Base-by-base conservation (phyloP, 1,140 invertebrate species). In the Drosophila hydei region DNA sequence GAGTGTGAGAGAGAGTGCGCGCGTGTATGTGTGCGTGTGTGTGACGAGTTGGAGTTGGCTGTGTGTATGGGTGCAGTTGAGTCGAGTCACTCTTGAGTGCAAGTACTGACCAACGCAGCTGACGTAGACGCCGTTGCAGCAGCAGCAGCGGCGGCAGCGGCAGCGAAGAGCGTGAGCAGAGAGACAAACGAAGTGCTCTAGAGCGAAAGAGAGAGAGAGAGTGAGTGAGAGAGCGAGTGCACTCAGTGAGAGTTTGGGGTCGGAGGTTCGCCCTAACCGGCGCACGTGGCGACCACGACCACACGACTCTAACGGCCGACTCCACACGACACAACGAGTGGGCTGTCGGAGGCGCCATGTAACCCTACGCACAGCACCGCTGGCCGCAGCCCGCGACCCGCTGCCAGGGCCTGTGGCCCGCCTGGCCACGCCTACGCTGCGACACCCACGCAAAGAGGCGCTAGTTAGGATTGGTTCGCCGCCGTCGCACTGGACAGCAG, bases 401-500 rank as follows among this genome's bases (percentile, higher is more conserved):
- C 23, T 18, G 9, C 51, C 38, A 40, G n/a, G 14, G 38, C 16
- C 38, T 42, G 12, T 42, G 19, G 7, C 40, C 60, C 78, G 74
- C 75, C 72, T 89, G 84, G 79, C 83, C 83, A 88, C 83, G 83
- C 83, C 83, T 88, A 88, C 79, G 72, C 72, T 73, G 81, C 75
- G 70, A 78, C 76, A 74, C 77, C 75, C 77, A 77, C 77, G 77
- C 77, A 79, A 84, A 72, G 79, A 83, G 87, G 87, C 81, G 81
- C 79, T 79, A 56, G 71, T 90, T 90, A 75, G 87, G 81, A 83
- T 88, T 90, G 87, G 87, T 87, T 77, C 78, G 65, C 77, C 74
- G 75, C 61, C 81, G 38, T 40, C 38, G 38, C 38, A 64, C 51
- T 85, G 80, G 80, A 85, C 78, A 83, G 52, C 47, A 25, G 61